phyloP scores from a whole-genome alignment of 2,113 vertebrate species.

The Syngnathus typhle region DNA sequence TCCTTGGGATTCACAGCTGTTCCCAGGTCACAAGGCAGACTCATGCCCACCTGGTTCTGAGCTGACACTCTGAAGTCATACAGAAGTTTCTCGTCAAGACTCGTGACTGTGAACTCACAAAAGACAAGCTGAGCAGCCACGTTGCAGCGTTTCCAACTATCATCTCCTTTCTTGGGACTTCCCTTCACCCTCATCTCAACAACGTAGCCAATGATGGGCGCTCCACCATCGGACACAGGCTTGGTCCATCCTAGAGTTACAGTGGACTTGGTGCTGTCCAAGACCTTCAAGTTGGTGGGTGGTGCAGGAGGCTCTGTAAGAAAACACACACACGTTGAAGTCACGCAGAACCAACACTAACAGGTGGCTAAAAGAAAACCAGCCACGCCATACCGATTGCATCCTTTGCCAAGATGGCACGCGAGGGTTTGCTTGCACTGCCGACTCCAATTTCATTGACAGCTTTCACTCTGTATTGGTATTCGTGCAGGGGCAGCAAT shows the following conservation, averaged over 20 bases:
- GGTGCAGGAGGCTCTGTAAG: constrained; percentile 87
- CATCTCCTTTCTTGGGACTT: constrained; percentile 79
- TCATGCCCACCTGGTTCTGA: constrained; percentile 95
- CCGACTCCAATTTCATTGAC: constrained; percentile 94
- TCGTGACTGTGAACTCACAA: constrained; percentile 86
- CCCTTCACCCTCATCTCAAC: constrained; percentile 85
- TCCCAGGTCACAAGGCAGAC: constrained; percentile 85
- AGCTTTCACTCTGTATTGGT: constrained; percentile 96
- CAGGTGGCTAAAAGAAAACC: background rate
- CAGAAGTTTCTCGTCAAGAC: constrained; percentile 81
- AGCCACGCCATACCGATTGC: constrained; percentile 79
- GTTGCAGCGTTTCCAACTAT: constrained; percentile 92
- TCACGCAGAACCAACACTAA: background rate
- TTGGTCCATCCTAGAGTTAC: constrained; percentile 89
- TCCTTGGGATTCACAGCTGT: constrained; percentile 86
- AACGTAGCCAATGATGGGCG: constrained; percentile 91
- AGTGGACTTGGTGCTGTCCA: constrained; percentile 85
- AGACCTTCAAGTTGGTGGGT: constrained; percentile 85
- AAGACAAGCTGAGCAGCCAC: constrained; percentile 87
- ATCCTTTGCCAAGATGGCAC: constrained; percentile 86
- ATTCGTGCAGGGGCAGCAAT: constrained; percentile 88
- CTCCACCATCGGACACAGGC: constrained; percentile 89
- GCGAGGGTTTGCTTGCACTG: constrained; percentile 87
- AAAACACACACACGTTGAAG: constrained; percentile 6
- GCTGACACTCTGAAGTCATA: constrained; percentile 97